Evolutionary conservation across 2,888 invertebrate genomes (phyloP).

Genomic region (Callinectes sapidus): DNA sequence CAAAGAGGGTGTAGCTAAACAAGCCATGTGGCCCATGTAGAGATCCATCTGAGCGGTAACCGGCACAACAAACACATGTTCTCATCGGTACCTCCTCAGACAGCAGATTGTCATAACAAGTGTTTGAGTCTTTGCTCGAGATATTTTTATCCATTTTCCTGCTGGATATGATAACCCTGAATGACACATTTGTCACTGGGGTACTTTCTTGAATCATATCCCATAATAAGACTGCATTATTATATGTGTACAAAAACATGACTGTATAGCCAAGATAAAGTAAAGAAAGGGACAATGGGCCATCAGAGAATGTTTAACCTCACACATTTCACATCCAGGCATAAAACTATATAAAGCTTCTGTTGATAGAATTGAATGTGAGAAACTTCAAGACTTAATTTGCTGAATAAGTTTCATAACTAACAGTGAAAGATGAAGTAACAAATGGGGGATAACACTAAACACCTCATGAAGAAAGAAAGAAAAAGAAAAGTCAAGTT

Average conservation of each 20-base stretch:
- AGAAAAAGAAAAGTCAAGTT: neutral
- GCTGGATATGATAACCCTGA: neutral
- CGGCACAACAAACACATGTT: constrained; percentile 52
- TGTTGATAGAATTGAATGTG: neutral
- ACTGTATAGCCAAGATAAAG: constrained; percentile 39
- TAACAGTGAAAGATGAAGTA: neutral
- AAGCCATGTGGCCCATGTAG: constrained; percentile 60
- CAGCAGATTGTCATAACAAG: constrained; percentile 45
- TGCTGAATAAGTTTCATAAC: neutral
- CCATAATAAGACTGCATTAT: constrained; percentile 42
- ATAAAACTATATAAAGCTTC: neutral
- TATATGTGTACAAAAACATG: constrained; percentile 21
- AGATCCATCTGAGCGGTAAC: constrained; percentile 48
- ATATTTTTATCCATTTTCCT: constrained; percentile 35
- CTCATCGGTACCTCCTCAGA: constrained; percentile 49
- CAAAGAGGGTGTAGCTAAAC: constrained; percentile 69
- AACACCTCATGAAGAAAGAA: neutral
- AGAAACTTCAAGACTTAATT: constrained; percentile 7
- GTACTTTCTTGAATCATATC: constrained; percentile 38
- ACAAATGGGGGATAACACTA: neutral
- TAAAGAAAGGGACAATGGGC: constrained; percentile 46
- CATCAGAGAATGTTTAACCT: neutral
- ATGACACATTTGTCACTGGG: constrained; percentile 9
- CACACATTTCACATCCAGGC: neutral
- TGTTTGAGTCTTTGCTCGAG: constrained; percentile 8